Base-by-base conservation (phyloP, 2,797 vertebrate genomes). In the Phrynocephalus guinanensis region DNA sequence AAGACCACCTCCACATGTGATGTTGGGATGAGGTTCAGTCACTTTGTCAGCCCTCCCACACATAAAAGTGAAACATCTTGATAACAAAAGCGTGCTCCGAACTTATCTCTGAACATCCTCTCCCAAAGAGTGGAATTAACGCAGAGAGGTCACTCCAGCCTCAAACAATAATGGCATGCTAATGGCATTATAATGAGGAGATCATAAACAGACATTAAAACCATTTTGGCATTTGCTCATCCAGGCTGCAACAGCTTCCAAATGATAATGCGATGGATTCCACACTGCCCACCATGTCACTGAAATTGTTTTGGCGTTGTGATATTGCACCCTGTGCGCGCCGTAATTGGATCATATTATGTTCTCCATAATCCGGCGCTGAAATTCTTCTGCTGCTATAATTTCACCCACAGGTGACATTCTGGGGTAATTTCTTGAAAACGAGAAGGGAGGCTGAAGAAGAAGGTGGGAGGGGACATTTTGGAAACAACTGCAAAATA, bases 161-260 rank as follows among this genome's bases (percentile, higher is more conserved):
- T 88, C 79, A 91, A 84, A 85, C 91, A 94, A 91, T 93, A 93
- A 94, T 79, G 88, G 94, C 91, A 94, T 93, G 90, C 71, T 94
- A 94, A 93, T 94, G 68, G 90, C 70, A 92, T 94, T 89, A 86
- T 87, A 94, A 94, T 94, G 91, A 94, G 84, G 87, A 93, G 89
- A 96, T 94, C 87, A 93, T 91, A 94, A 91, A 87, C 90, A 91
- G 88, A 92, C 81, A 88, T 79, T 85, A 77, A 94, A 95, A 86
- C 91, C 75, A 91, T 93, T 95, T 88, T 91, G 92, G 89, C 94
- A 86, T 89, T 88, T 82, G 71, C 82, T 92, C 94, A 89, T 89
- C 91, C 83, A 86, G 90, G 83, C 66, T 84, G 44, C 78, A 92
- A 94, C 86, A 89, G 67, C 86, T 91, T 91, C 85, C 85, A 93